Conservation (phyloP, 2,888 invertebrate genomes). For the Stenichneumon culpator region DNA sequence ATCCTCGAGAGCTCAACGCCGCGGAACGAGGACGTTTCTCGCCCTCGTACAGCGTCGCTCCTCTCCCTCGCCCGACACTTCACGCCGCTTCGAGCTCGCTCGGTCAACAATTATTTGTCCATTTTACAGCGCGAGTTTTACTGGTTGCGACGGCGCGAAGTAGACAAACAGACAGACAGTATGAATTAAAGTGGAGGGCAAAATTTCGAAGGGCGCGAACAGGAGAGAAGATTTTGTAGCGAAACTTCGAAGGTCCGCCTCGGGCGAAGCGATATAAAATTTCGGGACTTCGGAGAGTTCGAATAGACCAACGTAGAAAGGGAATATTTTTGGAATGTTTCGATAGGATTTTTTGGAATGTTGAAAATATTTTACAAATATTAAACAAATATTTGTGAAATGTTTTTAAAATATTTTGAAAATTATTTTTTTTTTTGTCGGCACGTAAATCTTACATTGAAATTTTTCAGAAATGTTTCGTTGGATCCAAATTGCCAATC, state of each 20-base stretch:
- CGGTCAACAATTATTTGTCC: slow-evolving; percentile 57
- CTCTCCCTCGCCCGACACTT: background rate
- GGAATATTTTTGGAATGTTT: too few species aligned
- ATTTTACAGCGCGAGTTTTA: slow-evolving; percentile 53
- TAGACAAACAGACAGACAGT: background rate
- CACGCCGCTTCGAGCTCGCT: background rate
- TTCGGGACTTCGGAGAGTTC: background rate
- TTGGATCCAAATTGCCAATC: too few species aligned
- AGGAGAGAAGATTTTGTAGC: background rate
- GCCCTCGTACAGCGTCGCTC: background rate
- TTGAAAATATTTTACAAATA: too few species aligned
- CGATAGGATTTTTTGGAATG: too few species aligned
- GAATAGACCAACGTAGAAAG: background rate
- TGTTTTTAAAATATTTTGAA: too few species aligned
- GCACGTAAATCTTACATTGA: too few species aligned
- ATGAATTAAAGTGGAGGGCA: background rate
- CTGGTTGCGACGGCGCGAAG: background rate
- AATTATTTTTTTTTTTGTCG: too few species aligned
- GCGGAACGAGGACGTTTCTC: slow-evolving; percentile 35
- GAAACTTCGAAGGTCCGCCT: background rate
- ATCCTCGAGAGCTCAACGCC: slow-evolving; percentile 54
- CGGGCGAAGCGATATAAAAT: background rate
- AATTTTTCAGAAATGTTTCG: too few species aligned
- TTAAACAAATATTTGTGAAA: too few species aligned
- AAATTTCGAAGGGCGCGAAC: background rate